These are phyloP conservation scores for Prunella strophiata DNA, from an alignment of 2,797 vertebrate genomes.

Conservation along the genomic window DNA sequence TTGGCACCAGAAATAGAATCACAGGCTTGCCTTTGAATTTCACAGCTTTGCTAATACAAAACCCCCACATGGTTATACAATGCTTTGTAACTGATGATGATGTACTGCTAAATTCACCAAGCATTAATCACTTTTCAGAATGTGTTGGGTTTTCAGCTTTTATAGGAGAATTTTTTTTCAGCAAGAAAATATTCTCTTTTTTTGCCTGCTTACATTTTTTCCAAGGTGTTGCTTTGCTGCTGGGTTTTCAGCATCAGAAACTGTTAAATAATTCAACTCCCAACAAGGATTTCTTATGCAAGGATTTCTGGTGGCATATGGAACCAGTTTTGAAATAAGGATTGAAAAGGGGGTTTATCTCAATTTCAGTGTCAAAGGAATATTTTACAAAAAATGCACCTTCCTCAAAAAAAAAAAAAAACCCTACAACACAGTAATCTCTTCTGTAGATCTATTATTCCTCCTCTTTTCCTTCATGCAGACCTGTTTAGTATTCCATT, in stretches of 20 bases:
- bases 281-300: slow-evolving; percentile 21
- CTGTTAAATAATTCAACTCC: slow-evolving; percentile 65
- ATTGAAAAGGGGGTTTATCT: slow-evolving; percentile 20
- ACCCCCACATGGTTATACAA: not conserved
- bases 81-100: not conserved
- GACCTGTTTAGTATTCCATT: not conserved
- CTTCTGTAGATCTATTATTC: not conserved
- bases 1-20: not conserved
- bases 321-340: slow-evolving; percentile 30
- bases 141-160: not conserved
- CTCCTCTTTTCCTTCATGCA: not conserved
- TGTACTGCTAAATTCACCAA: not conserved
- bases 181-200: not conserved
- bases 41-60: not conserved
- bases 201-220: not conserved
- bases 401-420: not conserved
- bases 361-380: slow-evolving; percentile 29
- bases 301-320: slow-evolving; percentile 38
- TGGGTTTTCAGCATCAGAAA: slow-evolving; percentile 45
- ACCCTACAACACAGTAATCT: not conserved
- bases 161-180: not conserved
- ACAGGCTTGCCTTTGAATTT: not conserved
- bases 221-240: slow-evolving; percentile 35
- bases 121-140: slow-evolving; percentile 31
- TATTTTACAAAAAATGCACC: slow-evolving; percentile 25